phyloP scores from a whole-genome alignment of 2,797 vertebrate species.

The Leuciscus waleckii region DNA sequence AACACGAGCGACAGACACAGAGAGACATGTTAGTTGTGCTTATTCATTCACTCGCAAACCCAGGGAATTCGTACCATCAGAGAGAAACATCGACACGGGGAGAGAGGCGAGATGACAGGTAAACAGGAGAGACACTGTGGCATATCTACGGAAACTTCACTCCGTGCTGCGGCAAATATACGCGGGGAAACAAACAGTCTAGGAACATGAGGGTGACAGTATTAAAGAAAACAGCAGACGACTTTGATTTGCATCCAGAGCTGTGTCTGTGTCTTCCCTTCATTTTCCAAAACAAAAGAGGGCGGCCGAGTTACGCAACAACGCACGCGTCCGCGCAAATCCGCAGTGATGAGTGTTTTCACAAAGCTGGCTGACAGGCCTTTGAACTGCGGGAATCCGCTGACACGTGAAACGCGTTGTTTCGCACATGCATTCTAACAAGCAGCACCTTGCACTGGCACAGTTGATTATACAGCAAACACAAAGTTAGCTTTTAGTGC shows the following conservation, averaged over 20 bases:
- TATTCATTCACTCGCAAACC: conserved; percentile 35
- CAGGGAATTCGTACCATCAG: conserved; percentile 45
- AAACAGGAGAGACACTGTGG: conserved; percentile 29
- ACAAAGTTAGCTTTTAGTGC: neutral
- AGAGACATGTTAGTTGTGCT: conserved; percentile 29
- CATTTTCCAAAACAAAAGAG: conserved; percentile 21
- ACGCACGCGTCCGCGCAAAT: neutral
- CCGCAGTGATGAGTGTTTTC: conserved; percentile 67
- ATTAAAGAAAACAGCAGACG: conserved; percentile 30
- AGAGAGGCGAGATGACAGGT: conserved; percentile 33
- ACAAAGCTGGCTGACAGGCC: conserved; percentile 59
- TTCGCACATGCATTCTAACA: conserved; percentile 40
- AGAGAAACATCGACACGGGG: conserved; percentile 28
- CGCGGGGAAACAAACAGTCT: conserved; percentile 25
- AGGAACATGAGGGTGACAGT: conserved; percentile 30
- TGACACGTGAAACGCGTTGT: conserved; percentile 38
- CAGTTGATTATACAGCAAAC: conserved; percentile 29
- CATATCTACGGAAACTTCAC: conserved; percentile 33
- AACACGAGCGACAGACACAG: conserved; percentile 39
- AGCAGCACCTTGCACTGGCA: conserved; percentile 31
- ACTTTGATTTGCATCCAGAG: conserved; percentile 38
- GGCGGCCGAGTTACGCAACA: conserved; percentile 18
- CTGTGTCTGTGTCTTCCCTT: conserved; percentile 1
- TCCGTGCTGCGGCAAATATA: conserved; percentile 28
- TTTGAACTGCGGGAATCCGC: conserved; percentile 67